Evolutionary conservation across 2,113 vertebrate species (phyloP), one percentile per base, ranked within the genome.

Genomic region (Calyptomena viridis): DNA sequence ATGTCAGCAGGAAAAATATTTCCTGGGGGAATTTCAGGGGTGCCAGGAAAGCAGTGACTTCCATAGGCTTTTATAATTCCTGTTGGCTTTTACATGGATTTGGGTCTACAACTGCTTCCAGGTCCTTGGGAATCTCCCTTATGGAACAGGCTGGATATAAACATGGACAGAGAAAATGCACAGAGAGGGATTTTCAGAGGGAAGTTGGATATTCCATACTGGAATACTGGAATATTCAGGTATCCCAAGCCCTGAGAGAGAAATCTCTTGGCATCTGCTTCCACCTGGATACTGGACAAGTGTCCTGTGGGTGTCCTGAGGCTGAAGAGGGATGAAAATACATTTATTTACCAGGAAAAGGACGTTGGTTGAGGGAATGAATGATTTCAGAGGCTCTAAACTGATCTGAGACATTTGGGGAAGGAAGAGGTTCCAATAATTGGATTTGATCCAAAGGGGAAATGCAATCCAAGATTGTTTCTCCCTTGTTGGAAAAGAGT

Each of bases 391-490:
- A 49, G 5, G 3, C 8, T 24, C 55, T 94, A 82, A 96, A 81
- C 69, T 49, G 13, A 89, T 94, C 91, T 89, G 87, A 56, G 87
- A 68, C 12, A 77, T 75, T 84, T 78, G 77, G 81, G 79, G 77
- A 67, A 11, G 84, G 93, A 83, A 94, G 69, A 75, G 56, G 66
- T 44, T 76, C 40, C 0, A 11, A 11, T 95, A 91, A 93, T 89
- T 79, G 35, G 31, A 5, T 95, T 91, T 64, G 44, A 42, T 68
- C 30, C 91, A 27, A 79, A 53, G 74, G 91, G 49, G 49, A 79
- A 94, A 95, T 92, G 69, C 77, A 84, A 87, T 94, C 64, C 84
- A 44, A 87, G 9, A 86, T 68, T 56, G 73, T 84, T 89, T 60
- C 52, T 93, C 78, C 72, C 87, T 84, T 94, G 55, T 11, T 37